Evolutionary conservation across 1,140 invertebrate genomes (phyloP), one percentile per base, ranked within the genome.

Genomic region (Phymastichus coffea): DNA sequence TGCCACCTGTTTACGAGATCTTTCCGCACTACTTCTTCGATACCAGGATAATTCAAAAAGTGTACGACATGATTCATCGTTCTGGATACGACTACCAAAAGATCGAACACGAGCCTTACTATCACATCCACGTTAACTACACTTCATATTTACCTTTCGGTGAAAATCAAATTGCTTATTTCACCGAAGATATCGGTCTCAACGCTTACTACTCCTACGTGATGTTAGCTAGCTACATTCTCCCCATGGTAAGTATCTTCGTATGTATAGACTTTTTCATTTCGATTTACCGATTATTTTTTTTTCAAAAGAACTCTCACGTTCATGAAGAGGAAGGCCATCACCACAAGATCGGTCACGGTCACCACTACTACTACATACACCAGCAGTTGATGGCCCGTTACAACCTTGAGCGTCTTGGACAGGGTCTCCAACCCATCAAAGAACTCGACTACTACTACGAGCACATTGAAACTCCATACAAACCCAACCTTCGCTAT

Each of bases 141-240:
- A 83, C 84, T n/a, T 72, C 81, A 1, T 76, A 82, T 12, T 68
- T 83, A 20, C 66, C 74, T 25, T 56, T 80, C 46, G 75, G 70
- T 10, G 83, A 85, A 68, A 80, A 84, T 55, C 75, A 83, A 48
- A 46, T 92, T 17, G 78, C 81, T 19, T 92, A 92, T 71, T 92
- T 86, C 79, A 87, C 87, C 0, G 86, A 92, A 61, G 90, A 91
- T 72, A 77, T 86, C 52, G 85, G 84, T 57, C 76, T 91, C n/a
- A 88, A 89, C 67, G 70, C 83, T 1, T 87, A 85, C 66, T 88
- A 91, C 72, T 86, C 84, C 66, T 86, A 87, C 64, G 78, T 82
- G 41, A 81, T 86, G 52, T 61, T 89, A 23, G 82, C 74, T 54
- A 70, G 67, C 63, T 87, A 84, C 80, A 80, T 87, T 35, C 44